phyloP scores from a whole-genome alignment of 2,797 vertebrate genomes.

The Geotrypetes seraphini region DNA sequence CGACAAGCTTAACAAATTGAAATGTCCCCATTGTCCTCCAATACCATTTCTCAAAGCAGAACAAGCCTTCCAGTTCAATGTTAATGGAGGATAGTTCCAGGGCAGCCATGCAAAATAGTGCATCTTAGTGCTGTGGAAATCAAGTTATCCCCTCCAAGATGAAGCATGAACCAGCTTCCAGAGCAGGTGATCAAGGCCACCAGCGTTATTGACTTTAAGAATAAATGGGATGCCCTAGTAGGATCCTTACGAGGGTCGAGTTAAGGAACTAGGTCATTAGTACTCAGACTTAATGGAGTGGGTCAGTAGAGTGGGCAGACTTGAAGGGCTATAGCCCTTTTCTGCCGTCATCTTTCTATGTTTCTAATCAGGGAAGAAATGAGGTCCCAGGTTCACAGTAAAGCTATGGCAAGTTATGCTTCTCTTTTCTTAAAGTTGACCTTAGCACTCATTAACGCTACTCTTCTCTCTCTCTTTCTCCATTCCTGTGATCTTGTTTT shows the following conservation, averaged over 20 bases:
- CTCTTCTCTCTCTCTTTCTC: slow-evolving; percentile 45
- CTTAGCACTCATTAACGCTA: slow-evolving; percentile 86
- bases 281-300: no score
- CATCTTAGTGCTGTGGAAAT: not conserved
- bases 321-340: no score
- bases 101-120: not conserved
- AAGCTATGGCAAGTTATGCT: slow-evolving; percentile 5
- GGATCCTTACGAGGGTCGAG: no score
- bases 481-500: slow-evolving; percentile 51
- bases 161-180: not conserved
- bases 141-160: not conserved
- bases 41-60: not conserved
- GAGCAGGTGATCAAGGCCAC: no score
- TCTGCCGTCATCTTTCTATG: no score
- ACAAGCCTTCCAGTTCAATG: rapidly evolving
- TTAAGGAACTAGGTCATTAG: no score
- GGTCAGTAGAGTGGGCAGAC: no score
- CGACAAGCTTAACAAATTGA: slow-evolving; percentile 6
- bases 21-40: slow-evolving; percentile 4
- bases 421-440: slow-evolving; percentile 27
- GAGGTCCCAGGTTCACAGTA: slow-evolving; percentile 14
- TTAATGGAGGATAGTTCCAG: slow-evolving; percentile 3
- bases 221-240: no score
- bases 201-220: no score
- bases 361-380: no score